phyloP scores from a whole-genome alignment of 2,797 vertebrate genomes.

The Malacoctenus gilli region DNA sequence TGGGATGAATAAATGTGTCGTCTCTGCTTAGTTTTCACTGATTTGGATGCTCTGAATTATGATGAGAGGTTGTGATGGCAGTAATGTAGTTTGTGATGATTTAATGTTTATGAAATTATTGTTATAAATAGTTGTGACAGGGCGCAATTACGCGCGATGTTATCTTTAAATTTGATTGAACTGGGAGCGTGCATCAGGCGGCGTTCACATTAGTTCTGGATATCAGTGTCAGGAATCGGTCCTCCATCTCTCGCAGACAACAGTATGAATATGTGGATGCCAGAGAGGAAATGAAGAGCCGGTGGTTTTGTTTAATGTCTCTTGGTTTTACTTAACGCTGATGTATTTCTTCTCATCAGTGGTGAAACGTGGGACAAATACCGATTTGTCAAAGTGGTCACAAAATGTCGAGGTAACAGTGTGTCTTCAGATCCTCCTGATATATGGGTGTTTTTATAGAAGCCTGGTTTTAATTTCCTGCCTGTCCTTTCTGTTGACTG shows the following conservation, averaged over 20 bases:
- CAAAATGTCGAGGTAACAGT: too few relatives aligned
- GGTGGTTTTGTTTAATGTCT: background rate
- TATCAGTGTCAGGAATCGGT: background rate
- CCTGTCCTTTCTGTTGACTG: too few relatives aligned
- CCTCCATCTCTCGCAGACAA: background rate
- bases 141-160: slow-evolving; percentile 4
- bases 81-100: slow-evolving; percentile 23
- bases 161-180: slow-evolving; percentile 7
- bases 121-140: slow-evolving; percentile 26
- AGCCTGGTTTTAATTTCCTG: too few relatives aligned
- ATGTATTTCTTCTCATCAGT: background rate
- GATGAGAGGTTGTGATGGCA: slow-evolving; percentile 23
- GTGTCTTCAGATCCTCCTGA: too few relatives aligned
- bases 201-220: background rate
- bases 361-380: too few relatives aligned
- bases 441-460: too few relatives aligned
- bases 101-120: slow-evolving; percentile 34
- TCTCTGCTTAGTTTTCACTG: background rate
- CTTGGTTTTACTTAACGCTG: background rate
- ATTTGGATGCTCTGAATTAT: slow-evolving; percentile 11
- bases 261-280: background rate
- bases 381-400: too few relatives aligned
- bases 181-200: slow-evolving; percentile 10
- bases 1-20: background rate
- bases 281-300: slow-evolving; percentile 1